These are phyloP conservation scores for western clawed frog (Xenopus tropicalis) DNA, from an alignment of 2,113 vertebrate genomes.

Conservation along the genomic window DNA sequence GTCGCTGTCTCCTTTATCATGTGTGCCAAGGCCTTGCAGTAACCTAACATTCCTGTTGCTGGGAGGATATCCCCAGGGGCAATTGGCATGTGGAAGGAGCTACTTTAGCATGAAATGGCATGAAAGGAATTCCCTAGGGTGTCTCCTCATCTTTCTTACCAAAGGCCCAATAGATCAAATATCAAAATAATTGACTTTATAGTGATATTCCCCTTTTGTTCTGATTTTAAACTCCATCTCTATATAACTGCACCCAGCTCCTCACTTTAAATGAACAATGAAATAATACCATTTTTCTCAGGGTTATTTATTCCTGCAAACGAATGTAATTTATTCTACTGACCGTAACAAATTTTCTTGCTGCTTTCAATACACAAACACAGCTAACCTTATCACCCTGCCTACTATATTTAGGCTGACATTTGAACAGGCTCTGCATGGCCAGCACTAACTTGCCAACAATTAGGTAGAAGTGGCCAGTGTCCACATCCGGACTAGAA, in stretches of 20 bases:
- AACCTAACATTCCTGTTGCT: background rate
- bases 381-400: background rate
- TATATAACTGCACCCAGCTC: background rate
- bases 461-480: background rate
- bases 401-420: constrained; percentile 1
- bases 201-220: background rate
- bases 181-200: background rate
- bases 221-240: background rate
- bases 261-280: no score
- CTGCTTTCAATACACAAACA: background rate
- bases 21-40: background rate
- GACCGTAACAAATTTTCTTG: background rate
- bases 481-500: background rate
- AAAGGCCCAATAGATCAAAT: background rate
- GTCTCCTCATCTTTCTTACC: background rate
- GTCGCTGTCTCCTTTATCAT: background rate
- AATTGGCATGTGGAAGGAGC: background rate
- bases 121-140: background rate
- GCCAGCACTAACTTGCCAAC: background rate
- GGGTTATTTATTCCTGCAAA: background rate
- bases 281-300: background rate
- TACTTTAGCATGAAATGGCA: background rate
- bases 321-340: background rate
- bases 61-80: background rate
- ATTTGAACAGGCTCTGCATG: background rate